These are phyloP conservation scores for Nysson spinosus DNA, from an alignment of 2,888 invertebrate genomes.

Conservation along the genomic window DNA sequence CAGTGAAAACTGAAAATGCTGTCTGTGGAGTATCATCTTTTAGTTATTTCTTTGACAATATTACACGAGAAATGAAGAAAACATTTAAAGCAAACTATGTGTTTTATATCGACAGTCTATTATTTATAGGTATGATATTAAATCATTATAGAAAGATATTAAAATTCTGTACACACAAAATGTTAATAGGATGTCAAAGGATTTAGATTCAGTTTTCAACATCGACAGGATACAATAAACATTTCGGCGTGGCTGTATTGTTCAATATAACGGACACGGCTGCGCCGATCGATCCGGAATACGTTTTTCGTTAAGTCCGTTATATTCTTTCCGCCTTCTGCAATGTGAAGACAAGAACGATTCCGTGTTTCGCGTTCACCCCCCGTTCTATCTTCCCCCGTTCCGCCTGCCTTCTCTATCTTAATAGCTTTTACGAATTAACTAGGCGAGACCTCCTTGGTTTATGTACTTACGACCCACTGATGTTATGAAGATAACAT, in stretches of 20 bases:
- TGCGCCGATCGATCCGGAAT: constrained; percentile 38
- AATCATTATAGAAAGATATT: too few species aligned
- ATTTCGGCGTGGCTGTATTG: constrained; percentile 13
- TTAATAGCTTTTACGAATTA: constrained; percentile 15
- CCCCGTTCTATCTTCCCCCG: constrained; percentile 20
- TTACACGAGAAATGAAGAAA: too few species aligned
- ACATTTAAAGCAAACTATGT: too few species aligned
- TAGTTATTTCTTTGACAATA: too few species aligned
- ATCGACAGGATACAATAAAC: constrained; percentile 5
- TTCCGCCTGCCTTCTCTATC: constrained; percentile 1
- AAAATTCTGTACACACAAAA: too few species aligned
- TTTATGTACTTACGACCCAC: constrained; percentile 9
- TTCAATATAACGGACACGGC: constrained; percentile 20
- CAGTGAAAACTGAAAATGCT: too few species aligned
- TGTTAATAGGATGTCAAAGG: too few species aligned
- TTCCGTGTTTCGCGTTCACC: constrained; percentile 29
- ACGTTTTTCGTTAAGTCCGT: constrained; percentile 35
- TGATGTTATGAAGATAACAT: constrained; percentile 15
- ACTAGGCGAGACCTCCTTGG: constrained; percentile 27
- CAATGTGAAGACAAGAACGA: constrained; percentile 20
- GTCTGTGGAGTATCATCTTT: too few species aligned
- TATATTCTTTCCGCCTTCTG: constrained; percentile 16
- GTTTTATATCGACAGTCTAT: too few species aligned
- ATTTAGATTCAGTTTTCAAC: background rate
- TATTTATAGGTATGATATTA: too few species aligned